Conservation (phyloP, 1,140 invertebrate genomes). For the Daktulosphaira vitifoliae region DNA sequence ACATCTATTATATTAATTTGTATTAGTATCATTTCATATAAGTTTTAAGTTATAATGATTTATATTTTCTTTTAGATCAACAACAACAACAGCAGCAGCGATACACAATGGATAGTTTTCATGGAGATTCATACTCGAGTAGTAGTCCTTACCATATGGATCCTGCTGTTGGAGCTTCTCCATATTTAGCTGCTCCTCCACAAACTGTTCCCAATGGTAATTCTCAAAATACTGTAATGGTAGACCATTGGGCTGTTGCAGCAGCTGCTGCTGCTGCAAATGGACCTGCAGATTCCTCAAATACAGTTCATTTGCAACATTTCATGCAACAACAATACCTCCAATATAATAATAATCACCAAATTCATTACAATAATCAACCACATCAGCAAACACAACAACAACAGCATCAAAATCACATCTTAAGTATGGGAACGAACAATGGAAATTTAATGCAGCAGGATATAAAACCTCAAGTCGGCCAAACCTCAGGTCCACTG, state of each 20-base stretch:
- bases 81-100: constrained; percentile 1
- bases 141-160: constrained; percentile 10
- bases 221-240: not conserved
- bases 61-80: no score
- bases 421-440: not conserved
- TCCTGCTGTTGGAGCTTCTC: not conserved
- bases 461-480: constrained; percentile 6
- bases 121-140: constrained; percentile 3
- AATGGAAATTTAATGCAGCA: not conserved
- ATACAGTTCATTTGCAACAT: not conserved
- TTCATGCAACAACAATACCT: constrained; percentile 10
- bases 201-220: constrained; percentile 17
- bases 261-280: not conserved
- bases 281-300: not conserved
- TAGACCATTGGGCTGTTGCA: not conserved
- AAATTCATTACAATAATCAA: not conserved
- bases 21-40: no score
- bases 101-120: not conserved
- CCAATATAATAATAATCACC: no score
- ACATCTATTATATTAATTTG: no score
- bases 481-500: not conserved
- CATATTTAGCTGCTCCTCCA: not conserved
- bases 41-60: no score
- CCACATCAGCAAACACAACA: not conserved
- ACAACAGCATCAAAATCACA: not conserved